These are phyloP conservation scores for Ariopsis seemanni DNA, from an alignment of 2,113 vertebrate species.

Conservation along the genomic window DNA sequence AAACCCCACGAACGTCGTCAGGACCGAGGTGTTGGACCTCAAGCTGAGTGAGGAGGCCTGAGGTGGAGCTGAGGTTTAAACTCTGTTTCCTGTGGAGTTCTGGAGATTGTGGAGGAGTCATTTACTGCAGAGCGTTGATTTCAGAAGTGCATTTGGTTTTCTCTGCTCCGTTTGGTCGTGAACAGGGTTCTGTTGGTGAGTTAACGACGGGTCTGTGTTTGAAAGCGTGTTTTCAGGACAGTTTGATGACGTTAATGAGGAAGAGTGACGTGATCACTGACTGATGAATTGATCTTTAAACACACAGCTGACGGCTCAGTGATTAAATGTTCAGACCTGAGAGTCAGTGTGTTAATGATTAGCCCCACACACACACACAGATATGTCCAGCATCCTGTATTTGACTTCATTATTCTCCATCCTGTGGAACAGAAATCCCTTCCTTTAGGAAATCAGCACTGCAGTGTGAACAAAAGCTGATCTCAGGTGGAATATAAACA, in stretches of 20 bases:
- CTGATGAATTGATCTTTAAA: neutral
- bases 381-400: slow-evolving; percentile 5
- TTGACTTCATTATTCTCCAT: slow-evolving; percentile 5
- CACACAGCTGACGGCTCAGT: neutral
- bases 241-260: neutral
- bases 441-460: slow-evolving; percentile 26
- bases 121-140: neutral
- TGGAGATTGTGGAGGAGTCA: neutral
- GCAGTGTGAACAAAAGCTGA: slow-evolving; percentile 21
- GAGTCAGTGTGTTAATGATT: neutral
- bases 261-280: neutral
- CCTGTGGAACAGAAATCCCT: slow-evolving; percentile 35
- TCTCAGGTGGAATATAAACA: slow-evolving; percentile 11
- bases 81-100: neutral
- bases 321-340: neutral
- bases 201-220: too few species aligned
- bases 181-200: neutral
- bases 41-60: too few species aligned
- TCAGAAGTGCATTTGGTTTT: neutral
- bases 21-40: neutral
- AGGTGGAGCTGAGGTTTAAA: neutral
- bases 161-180: neutral
- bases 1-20: neutral
- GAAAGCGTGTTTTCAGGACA: neutral
- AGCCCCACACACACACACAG: neutral